Conservation (phyloP, 2,113 vertebrate genomes). For the Accipiter virgatus region DNA sequence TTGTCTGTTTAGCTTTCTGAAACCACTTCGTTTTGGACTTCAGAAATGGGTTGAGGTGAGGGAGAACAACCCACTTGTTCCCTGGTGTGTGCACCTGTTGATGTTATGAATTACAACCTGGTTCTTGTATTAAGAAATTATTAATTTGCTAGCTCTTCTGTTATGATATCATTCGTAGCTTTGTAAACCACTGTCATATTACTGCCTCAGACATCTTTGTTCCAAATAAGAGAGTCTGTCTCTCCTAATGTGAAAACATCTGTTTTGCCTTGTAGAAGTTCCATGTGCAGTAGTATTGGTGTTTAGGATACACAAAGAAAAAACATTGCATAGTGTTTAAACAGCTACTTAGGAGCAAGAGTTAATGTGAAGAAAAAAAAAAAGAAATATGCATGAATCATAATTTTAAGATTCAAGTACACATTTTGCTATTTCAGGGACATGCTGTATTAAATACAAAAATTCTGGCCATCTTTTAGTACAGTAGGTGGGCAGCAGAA, state of each 20-base stretch:
- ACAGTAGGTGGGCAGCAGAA: neutral
- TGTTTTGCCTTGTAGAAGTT: neutral
- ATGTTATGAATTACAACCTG: neutral
- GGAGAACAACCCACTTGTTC: neutral
- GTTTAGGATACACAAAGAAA: neutral
- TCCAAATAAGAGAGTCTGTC: neutral
- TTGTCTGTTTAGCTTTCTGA: neutral
- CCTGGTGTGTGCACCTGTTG: neutral
- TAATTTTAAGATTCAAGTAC: neutral
- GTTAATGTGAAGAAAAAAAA: neutral
- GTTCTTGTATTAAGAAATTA: neutral
- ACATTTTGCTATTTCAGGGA: neutral
- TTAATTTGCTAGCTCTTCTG: neutral
- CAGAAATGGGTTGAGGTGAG: neutral
- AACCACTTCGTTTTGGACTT: neutral
- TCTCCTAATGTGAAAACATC: neutral
- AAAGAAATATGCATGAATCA: neutral
- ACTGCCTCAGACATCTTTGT: neutral
- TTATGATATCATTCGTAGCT: neutral
- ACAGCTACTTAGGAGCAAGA: neutral
- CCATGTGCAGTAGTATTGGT: neutral
- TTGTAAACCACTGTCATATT: neutral
- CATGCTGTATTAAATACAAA: neutral
- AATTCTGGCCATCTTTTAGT: neutral
- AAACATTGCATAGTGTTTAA: neutral